Percentiles rank a stretch among this genome's conserved stretches.
phyloP scores from a whole-genome alignment of 2,888 invertebrate genomes.

The Troides helena region DNA sequence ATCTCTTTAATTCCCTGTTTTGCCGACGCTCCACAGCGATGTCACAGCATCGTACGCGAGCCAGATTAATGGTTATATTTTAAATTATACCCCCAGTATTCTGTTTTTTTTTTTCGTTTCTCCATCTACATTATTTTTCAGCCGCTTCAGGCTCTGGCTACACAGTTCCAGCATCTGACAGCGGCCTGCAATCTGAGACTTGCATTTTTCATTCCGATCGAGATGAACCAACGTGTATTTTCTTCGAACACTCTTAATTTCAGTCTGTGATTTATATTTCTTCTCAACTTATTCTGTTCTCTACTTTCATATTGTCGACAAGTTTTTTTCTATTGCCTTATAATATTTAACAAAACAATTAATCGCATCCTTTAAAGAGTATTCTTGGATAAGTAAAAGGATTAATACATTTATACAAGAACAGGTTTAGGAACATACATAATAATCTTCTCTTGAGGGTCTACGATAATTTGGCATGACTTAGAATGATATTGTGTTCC shows the following conservation, averaged over 20 bases:
- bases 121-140: slow-evolving; percentile 47
- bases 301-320: neutral
- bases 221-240: slow-evolving; percentile 34
- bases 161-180: slow-evolving; percentile 41
- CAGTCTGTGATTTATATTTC: slow-evolving; percentile 20
- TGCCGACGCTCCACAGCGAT: slow-evolving; percentile 51
- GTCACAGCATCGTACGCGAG: slow-evolving; percentile 63
- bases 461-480: no score
- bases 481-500: no score
- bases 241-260: slow-evolving; percentile 16
- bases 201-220: slow-evolving; percentile 60
- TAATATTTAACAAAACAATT: neutral
- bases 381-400: no score
- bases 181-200: slow-evolving; percentile 52
- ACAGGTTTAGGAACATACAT: no score
- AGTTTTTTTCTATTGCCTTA: neutral
- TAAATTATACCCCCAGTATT: slow-evolving; percentile 70
- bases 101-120: slow-evolving; percentile 48
- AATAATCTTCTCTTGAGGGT: no score
- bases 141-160: slow-evolving; percentile 35
- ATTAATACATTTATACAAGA: no score
- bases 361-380: neutral
- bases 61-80: slow-evolving; percentile 77
- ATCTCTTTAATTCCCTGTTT: slow-evolving; percentile 37
- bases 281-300: neutral